phyloP scores from a whole-genome alignment of 2,797 vertebrate species.

The Uromys caudimaculatus region DNA sequence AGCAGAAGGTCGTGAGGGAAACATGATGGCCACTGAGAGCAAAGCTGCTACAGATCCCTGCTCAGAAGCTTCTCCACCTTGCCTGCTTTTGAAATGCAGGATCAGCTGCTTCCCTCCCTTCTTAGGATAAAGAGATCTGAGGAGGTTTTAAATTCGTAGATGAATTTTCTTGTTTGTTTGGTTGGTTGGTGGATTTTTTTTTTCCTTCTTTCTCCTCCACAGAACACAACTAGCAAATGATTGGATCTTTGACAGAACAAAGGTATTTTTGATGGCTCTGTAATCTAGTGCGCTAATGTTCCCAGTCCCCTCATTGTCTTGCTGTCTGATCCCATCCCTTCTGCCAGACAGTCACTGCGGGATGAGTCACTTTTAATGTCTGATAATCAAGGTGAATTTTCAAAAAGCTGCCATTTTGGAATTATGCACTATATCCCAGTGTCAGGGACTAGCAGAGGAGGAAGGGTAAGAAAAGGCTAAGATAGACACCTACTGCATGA shows the following conservation, averaged over 20 bases:
- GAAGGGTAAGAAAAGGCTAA: constrained; percentile 92
- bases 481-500: constrained; percentile 93
- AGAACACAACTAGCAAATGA: constrained; percentile 93
- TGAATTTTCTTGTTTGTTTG: constrained; percentile 83
- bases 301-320: constrained; percentile 93
- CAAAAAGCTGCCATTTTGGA: constrained; percentile 98
- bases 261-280: constrained; percentile 89
- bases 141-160: constrained; percentile 73
- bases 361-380: constrained; percentile 90
- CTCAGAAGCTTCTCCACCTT: constrained; percentile 28
- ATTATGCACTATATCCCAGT: constrained; percentile 92
- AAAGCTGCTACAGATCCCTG: constrained; percentile 25
- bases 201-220: constrained; percentile 93
- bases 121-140: constrained; percentile 69
- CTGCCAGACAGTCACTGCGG: constrained; percentile 95
- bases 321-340: constrained; percentile 96
- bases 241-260: constrained; percentile 96
- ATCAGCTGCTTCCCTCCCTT: constrained; percentile 60
- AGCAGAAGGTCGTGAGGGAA: constrained; percentile 55
- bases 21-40: constrained; percentile 41
- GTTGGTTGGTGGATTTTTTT: constrained; percentile 83
- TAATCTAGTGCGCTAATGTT: constrained; percentile 89
- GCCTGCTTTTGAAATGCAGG: constrained; percentile 23
- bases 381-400: constrained; percentile 99
- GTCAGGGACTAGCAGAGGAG: constrained; percentile 75